Percentiles rank a stretch among this genome's conserved stretches.
These are phyloP conservation scores for Chymomyza costata DNA, from an alignment of 1,140 invertebrate species.

Conservation along the genomic window DNA sequence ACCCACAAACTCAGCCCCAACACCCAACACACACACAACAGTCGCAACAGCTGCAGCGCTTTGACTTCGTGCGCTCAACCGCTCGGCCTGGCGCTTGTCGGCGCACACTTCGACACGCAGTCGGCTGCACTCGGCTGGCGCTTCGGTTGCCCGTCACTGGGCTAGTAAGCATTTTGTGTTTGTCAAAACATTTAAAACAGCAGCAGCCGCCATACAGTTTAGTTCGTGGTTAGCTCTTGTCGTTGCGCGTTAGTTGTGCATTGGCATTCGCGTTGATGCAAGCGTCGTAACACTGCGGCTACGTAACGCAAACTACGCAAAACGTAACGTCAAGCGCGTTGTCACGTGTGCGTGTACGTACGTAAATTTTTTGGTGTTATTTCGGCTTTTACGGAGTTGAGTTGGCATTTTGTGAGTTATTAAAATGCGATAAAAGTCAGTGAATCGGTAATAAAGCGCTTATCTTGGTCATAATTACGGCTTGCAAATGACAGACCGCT, in stretches of 20 bases:
- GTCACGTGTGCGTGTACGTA: conserved; percentile 8
- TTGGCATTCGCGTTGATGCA: conserved; percentile 50
- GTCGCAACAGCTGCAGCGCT: conserved; percentile 6
- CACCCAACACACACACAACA: neutral
- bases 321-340: conserved; percentile 5
- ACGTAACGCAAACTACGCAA: too few relatives aligned
- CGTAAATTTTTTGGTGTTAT: conserved; percentile 20
- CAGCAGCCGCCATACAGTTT: conserved; percentile 43
- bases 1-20: neutral
- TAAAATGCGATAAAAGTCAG: conserved; percentile 73
- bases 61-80: conserved; percentile 9
- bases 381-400: neutral
- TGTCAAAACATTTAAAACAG: conserved; percentile 48
- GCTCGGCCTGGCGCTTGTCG: too few relatives aligned
- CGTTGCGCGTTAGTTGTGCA: conserved; percentile 52
- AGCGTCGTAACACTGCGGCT: conserved; percentile 39
- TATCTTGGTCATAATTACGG: conserved; percentile 69
- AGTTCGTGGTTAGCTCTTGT: conserved; percentile 28
- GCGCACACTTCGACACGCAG: too few relatives aligned
- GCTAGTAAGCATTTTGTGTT: conserved; percentile 4
- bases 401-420: conserved; percentile 63
- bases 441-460: conserved; percentile 73
- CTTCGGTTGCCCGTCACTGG: conserved; percentile 23
- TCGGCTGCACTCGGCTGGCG: neutral
- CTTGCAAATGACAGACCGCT: conserved; percentile 25